These are phyloP conservation scores for Strix aluco DNA, from an alignment of 2,113 vertebrate species.

Conservation along the genomic window DNA sequence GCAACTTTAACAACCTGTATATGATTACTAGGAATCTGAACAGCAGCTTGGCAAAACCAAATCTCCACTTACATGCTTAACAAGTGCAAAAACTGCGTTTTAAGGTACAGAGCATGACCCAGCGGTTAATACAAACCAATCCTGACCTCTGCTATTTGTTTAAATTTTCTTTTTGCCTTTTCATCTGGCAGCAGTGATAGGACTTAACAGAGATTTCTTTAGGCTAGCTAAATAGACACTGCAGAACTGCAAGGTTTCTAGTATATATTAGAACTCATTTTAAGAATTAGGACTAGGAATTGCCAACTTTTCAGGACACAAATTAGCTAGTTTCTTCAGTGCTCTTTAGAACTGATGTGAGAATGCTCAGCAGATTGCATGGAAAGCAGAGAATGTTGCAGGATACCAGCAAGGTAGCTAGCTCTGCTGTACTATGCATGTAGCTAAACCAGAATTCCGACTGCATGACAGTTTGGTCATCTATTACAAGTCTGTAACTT, in stretches of 20 bases:
- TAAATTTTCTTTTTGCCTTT: neutral
- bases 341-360: neutral
- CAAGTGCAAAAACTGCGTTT: neutral
- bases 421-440: neutral
- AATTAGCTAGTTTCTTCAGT: neutral
- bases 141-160: neutral
- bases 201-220: neutral
- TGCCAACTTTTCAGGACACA: neutral
- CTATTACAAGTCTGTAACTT: neutral
- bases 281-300: neutral
- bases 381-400: neutral
- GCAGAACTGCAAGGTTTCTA: neutral
- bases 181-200: neutral
- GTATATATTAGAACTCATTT: neutral
- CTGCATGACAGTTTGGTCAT: neutral
- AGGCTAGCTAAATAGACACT: neutral
- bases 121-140: neutral
- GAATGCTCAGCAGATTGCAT: neutral
- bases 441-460: neutral
- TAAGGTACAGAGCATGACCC: neutral
- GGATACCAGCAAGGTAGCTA: neutral
- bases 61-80: neutral
- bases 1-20: neutral
- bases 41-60: neutral
- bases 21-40: neutral